Evolutionary conservation across 2,797 vertebrate species (phyloP), one percentile per base, ranked within the genome.

Genomic region (Gallinago solitaria): DNA sequence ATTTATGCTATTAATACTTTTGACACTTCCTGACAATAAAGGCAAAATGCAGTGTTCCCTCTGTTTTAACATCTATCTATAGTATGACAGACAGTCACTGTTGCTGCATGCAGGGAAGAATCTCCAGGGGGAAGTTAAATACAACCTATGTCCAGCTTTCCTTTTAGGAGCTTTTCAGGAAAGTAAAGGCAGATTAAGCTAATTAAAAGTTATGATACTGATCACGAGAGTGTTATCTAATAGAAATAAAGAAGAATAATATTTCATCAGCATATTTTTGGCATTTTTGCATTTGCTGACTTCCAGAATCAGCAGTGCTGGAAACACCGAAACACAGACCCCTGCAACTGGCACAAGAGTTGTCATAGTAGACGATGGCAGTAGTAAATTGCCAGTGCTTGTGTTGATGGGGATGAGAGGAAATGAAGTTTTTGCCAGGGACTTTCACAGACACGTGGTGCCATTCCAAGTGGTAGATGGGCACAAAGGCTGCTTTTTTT

Each of bases 1-100:
- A 93, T 75, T 57, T 53, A 82, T 89, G 78, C 93, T 96, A 96
- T 97, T 96, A 96, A 96, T 96, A 97, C 85, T 88, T 95, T 60
- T 91, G 82, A 95, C 51, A 63, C 94, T 95, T 97, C 92, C 96
- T 95, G 93, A 93, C 33, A 87, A 75, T 81, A 91, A 96, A 96
- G 82, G 56, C 68, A 74, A 95, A 93, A 90, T 41, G 32, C 56
- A 45, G 37, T 3, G 7, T 70, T 91, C 59, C 76, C 57, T 90
- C 78, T 37, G 20, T 60, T 90, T 87, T 45, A 90, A 32, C 3
- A 0, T 65, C 45, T 47, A 47, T 47, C 45, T 47, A 12, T 11
- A 23, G 11, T 35, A 41, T 53, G 93, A 91, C 70, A 63, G 64
- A 35, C 41, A 90, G 60, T 11, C 54, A 28, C 1, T 4, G 21